Base-by-base conservation (phyloP, 1,140 invertebrate species). In the Atopsyche davidsoni region DNA sequence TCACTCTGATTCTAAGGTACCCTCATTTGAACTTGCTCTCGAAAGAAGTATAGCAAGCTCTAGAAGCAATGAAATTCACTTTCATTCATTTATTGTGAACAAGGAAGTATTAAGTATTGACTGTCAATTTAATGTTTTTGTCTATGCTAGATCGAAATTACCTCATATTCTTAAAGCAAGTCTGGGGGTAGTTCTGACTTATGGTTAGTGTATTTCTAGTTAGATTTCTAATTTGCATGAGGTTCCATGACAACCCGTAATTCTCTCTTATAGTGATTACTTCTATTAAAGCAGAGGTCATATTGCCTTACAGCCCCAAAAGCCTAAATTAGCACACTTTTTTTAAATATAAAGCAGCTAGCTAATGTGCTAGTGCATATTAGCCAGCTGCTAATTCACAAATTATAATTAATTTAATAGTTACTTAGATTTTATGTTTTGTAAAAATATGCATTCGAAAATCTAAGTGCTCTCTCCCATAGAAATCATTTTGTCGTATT, bases 1-100 rank as follows among this genome's bases (percentile, higher is more conserved):
- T 1, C 9, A 55, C 0, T 68, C 67, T 1, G 69, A 72, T 32
- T 40, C 61, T 4, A 65, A 58, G 62, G 69, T 71, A 42, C 35
- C 3, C 17, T 21, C n/a, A 23, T 13, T 17, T 19, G 6, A 21
- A 19, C 39, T 39, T 14, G n/a, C 17, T 21, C 38, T 9, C 10
- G 13, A 48, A 18, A 44, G 24, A 18, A 44, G 7, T 25, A 25
- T 24, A 25, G 14, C 9, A 41, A 10, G 14, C 19, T 21, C 4
- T 7, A 14, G 14, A 41, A 11, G 14, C 4, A 41, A 38, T 38
- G 7, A 7, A n/a, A 38, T 6, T 38, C 7, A 38, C 13, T 13
- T 38, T 38, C 14, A 38, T n/a, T 14, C 7, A 9, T 13, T 14
- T 6, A 7, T 38, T 4, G 6, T 38, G 11, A 14, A 17, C 11